Base-by-base conservation (phyloP, 2,888 invertebrate genomes). In the Melipona beecheii region DNA sequence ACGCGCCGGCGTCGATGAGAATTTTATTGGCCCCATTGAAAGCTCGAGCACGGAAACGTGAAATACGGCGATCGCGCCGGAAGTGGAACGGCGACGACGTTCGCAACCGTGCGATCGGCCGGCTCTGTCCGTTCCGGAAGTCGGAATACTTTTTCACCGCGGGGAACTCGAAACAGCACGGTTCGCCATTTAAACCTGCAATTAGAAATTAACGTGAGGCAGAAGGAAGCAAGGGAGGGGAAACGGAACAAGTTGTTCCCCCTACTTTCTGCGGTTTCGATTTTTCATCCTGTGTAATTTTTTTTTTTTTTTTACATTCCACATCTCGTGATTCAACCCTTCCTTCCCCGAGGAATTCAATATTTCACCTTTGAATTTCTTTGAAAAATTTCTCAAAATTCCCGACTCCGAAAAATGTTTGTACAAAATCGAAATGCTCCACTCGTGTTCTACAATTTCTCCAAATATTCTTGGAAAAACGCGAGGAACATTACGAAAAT, bases 131-230 rank as follows among this genome's bases (percentile, higher is more conserved):
- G 36, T 36, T 36, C 36, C 36, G 36, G 36, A 36, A 36, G 36
- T 36, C 36, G 36, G 36, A 36, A 0, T 9, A 1, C 9, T 36
- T 31, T 27, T 50, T 80, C n/a, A 36, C 31, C n/a, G 36, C 69
- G 43, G 77, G 49, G 19, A 52, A 43, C 75, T 56, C 54, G 71
- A 62, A 31, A 64, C 69, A 15, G 54, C 31, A 19, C 49, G 70
- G 78, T 82, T 78, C 58, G 60, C 43, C 17, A 56, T 9, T 4
- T 4, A 43, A 64, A 75, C 74, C 65, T 70, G 31, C 43, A 78
- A 77, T 84, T 43, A 66, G 52, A 72, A 75, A 68, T 69, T 64
- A 66, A 68, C 68, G 31, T 31, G 72, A 11, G 19, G 31, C 21
- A 50, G 58, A 49, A 56, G 52, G 66, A 75, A 78, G 56, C 71